phyloP scores from a whole-genome alignment of 2,888 invertebrate species.

The Hydrotaea cyrtoneurina region DNA sequence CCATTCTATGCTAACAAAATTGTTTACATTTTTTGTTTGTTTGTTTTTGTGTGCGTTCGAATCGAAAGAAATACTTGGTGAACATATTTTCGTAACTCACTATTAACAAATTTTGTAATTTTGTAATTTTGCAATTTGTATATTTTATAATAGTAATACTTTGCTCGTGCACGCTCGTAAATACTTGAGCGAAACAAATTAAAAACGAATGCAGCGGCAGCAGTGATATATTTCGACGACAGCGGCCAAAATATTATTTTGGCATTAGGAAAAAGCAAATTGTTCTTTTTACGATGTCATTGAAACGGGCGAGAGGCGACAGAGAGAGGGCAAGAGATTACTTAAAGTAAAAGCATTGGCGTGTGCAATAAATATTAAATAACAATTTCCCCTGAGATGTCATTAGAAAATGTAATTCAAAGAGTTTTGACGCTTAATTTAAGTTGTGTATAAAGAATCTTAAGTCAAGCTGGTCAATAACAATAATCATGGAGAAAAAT shows the following conservation, averaged over 20 bases:
- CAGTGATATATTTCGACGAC: no score
- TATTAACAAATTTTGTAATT: slow-evolving; percentile 23
- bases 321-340: not conserved
- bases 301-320: no score
- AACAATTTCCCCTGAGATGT: not conserved
- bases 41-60: not conserved
- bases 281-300: not conserved
- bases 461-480: no score
- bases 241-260: not conserved
- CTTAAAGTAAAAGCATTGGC: not conserved
- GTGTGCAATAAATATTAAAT: not conserved
- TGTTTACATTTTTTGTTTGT: not conserved
- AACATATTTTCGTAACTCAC: slow-evolving; percentile 22
- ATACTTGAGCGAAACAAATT: slow-evolving; percentile 14
- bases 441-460: not conserved
- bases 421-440: not conserved
- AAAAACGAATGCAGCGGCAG: not conserved
- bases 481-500: no score
- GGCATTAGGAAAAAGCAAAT: not conserved
- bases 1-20: not conserved
- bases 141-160: no score
- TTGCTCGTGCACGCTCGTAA: no score
- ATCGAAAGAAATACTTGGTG: not conserved
- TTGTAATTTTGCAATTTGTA: no score
- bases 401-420: not conserved